Evolutionary conservation across 2,113 vertebrate genomes (phyloP).

Genomic region (Zingel zingel): DNA sequence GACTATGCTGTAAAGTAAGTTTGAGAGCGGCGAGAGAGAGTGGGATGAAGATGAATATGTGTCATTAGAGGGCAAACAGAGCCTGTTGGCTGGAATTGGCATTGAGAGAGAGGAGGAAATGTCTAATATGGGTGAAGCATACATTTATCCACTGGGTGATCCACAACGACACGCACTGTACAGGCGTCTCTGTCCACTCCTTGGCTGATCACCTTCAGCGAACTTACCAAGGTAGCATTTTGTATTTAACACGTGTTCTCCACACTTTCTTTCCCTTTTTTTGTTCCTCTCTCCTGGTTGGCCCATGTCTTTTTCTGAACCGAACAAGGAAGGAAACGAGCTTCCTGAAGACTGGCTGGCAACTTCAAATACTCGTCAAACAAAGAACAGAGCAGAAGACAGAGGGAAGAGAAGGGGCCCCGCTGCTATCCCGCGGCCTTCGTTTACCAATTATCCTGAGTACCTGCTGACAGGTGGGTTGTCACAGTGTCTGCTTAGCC

Average conservation of each 20-base stretch:
- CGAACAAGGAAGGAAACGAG: constrained; percentile 43
- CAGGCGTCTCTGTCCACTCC: constrained; percentile 35
- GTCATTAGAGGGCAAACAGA: constrained; percentile 86
- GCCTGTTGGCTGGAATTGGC: constrained; percentile 81
- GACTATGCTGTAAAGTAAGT: constrained; percentile 86
- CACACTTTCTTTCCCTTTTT: constrained; percentile 2
- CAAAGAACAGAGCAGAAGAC: constrained; percentile 64
- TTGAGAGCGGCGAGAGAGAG: constrained; percentile 81
- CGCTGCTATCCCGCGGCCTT: constrained; percentile 80
- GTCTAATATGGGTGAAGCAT: constrained; percentile 71
- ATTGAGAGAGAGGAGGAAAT: constrained; percentile 63
- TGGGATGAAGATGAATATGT: constrained; percentile 85
- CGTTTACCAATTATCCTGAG: constrained; percentile 88
- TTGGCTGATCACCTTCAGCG: constrained; percentile 62
- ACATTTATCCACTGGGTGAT: constrained; percentile 63
- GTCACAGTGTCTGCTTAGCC: constrained; percentile 81
- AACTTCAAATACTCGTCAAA: constrained; percentile 85
- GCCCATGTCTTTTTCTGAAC: constrained; percentile 49
- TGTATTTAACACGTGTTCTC: constrained; percentile 39
- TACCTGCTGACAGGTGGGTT: constrained; percentile 88
- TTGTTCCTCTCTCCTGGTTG: constrained; percentile 16
- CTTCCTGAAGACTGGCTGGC: constrained; percentile 72
- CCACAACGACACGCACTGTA: constrained; percentile 24
- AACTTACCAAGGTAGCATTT: constrained; percentile 61
- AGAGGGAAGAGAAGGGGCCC: constrained; percentile 65